These are phyloP conservation scores for Cecidostiba fungosa DNA, from an alignment of 2,888 invertebrate genomes.

Conservation along the genomic window DNA sequence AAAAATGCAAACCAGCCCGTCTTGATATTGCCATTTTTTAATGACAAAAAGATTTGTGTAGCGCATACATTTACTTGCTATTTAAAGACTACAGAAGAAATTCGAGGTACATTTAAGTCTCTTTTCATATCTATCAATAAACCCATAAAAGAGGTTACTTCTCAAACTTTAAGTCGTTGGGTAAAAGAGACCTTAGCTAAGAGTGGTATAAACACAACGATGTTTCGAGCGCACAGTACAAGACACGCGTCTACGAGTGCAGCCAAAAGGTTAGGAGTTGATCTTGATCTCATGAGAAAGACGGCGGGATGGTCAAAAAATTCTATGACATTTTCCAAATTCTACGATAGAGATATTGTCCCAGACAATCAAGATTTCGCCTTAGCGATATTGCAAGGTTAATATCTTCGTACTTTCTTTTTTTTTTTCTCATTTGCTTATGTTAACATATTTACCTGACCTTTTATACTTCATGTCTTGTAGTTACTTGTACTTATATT, in stretches of 20 bases:
- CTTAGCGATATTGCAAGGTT: background rate
- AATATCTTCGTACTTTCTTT: background rate
- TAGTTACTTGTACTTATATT: no score
- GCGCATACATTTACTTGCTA: slow-evolving; percentile 51
- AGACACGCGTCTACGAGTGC: slow-evolving; percentile 47
- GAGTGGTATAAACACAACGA: slow-evolving; percentile 33
- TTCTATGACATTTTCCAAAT: background rate
- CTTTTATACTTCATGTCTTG: no score
- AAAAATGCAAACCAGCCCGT: slow-evolving; percentile 37
- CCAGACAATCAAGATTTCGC: background rate
- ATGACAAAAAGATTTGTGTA: slow-evolving; percentile 53
- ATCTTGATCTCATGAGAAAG: background rate
- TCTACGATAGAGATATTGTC: background rate
- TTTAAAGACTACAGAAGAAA: background rate
- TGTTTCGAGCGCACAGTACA: slow-evolving; percentile 29
- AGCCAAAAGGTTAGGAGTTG: slow-evolving; percentile 15
- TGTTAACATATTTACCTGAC: background rate
- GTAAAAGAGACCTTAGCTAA: background rate
- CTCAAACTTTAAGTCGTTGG: slow-evolving; percentile 42
- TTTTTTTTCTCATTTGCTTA: background rate
- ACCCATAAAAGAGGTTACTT: background rate
- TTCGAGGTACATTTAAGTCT: background rate
- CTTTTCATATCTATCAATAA: background rate
- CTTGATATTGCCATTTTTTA: slow-evolving; percentile 60
- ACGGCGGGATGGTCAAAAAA: slow-evolving; percentile 14